These are phyloP conservation scores for Rhynchophorus ferrugineus DNA, from an alignment of 1,140 invertebrate genomes.

Conservation along the genomic window DNA sequence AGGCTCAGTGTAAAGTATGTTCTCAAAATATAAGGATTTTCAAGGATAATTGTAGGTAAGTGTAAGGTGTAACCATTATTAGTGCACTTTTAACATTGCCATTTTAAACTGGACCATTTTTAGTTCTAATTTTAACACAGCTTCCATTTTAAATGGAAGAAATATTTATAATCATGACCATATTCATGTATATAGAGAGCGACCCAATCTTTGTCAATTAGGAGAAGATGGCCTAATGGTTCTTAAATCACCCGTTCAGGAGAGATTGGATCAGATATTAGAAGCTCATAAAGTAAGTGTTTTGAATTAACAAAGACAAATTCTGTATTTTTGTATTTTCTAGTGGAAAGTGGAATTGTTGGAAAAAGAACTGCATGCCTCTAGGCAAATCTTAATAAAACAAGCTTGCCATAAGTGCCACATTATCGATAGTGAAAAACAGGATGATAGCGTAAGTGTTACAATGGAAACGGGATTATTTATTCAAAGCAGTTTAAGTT, in stretches of 20 bases:
- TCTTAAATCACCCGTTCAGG: constrained; percentile 69
- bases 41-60: constrained; percentile 25
- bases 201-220: constrained; percentile 26
- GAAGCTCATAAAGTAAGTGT: constrained; percentile 62
- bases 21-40: constrained; percentile 26
- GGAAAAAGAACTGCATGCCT: constrained; percentile 61
- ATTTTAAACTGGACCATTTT: no score
- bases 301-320: constrained; percentile 2
- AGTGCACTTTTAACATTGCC: no score
- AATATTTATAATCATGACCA: constrained; percentile 7
- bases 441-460: constrained; percentile 53
- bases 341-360: constrained; percentile 62
- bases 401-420: constrained; percentile 59
- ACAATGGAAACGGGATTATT: no score
- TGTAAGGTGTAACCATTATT: no score
- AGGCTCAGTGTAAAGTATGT: constrained; percentile 28
- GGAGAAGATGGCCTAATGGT: constrained; percentile 73
- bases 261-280: constrained; percentile 70
- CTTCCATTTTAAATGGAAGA: no score
- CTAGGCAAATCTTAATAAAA: constrained; percentile 60
- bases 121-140: no score
- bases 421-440: constrained; percentile 44
- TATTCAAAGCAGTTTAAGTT: no score
- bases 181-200: neutral
- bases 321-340: constrained; percentile 10